Percentiles rank a stretch among this genome's conserved stretches.
Conservation (phyloP, 2,113 vertebrate genomes). For the Odobenus rosmarus region DNA sequence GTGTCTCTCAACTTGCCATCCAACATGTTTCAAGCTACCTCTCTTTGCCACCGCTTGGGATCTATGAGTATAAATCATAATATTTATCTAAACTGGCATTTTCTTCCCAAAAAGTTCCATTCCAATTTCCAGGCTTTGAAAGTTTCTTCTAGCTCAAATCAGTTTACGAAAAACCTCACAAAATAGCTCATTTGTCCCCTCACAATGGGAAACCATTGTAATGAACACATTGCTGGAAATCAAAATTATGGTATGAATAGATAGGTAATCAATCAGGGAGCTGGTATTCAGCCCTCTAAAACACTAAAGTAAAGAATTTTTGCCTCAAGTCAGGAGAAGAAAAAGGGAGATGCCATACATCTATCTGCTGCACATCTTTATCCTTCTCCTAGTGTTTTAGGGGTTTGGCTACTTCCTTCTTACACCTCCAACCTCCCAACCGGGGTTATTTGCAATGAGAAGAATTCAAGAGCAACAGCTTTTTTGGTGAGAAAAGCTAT, state of each 20-base stretch:
- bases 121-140: slow-evolving; percentile 43
- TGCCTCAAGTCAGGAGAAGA: not conserved
- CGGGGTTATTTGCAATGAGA: not conserved
- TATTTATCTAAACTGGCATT: slow-evolving; percentile 27
- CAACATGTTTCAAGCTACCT: not conserved
- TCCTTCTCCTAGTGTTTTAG: not conserved
- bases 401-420: not conserved
- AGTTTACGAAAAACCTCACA: slow-evolving; percentile 9
- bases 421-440: not conserved
- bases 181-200: not conserved
- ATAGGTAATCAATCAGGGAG: not conserved
- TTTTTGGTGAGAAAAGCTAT: not conserved
- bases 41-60: not conserved
- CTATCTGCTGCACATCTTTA: not conserved
- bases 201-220: not conserved
- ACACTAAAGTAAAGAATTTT: not conserved
- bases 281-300: not conserved
- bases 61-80: slow-evolving; percentile 2
- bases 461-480: not conserved
- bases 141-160: slow-evolving; percentile 40
- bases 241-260: not conserved
- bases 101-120: slow-evolving; percentile 41
- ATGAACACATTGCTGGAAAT: not conserved
- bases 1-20: not conserved
- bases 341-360: not conserved